Evolutionary conservation across 1,140 invertebrate species (phyloP).

Genomic region (Fopius arisanus): DNA sequence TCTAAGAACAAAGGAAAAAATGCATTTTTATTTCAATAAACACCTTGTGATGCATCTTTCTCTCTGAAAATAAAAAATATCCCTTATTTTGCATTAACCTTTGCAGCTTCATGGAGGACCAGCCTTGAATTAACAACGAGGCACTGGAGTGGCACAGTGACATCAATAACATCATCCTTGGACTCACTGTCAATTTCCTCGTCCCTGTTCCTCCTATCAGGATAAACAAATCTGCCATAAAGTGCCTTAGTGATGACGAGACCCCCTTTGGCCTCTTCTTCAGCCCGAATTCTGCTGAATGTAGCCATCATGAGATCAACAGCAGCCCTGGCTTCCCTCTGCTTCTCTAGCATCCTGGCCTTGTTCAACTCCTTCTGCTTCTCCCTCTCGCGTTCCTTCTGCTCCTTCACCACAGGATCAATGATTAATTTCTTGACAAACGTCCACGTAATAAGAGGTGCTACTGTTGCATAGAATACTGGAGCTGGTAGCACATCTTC

Average conservation of each 20-base stretch:
- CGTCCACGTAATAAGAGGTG: conserved; percentile 83
- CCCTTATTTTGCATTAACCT: conserved; percentile 77
- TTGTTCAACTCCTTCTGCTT: conserved; percentile 79
- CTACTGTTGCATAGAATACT: conserved; percentile 91
- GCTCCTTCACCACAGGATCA: conserved; percentile 83
- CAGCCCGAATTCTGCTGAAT: conserved; percentile 76
- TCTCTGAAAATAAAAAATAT: no score
- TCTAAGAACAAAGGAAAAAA: conserved; percentile 69
- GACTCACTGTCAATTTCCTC: conserved; percentile 51
- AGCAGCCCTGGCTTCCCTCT: conserved; percentile 83
- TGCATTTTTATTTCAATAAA: conserved; percentile 7
- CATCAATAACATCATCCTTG: conserved; percentile 81
- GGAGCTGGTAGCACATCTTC: conserved; percentile 89
- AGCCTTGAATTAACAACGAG: conserved; percentile 91
- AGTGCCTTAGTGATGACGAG: conserved; percentile 87
- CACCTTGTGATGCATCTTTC: no score
- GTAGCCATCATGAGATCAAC: conserved; percentile 88
- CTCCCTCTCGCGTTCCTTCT: conserved; percentile 78
- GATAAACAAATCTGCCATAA: conserved; percentile 76
- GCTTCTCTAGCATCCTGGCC: conserved; percentile 77
- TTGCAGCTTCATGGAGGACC: conserved; percentile 83
- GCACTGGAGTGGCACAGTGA: conserved; percentile 92
- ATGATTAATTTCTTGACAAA: conserved; percentile 86
- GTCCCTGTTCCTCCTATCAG: conserved; percentile 38
- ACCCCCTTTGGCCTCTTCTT: conserved; percentile 82